Base-by-base conservation (phyloP, 1,140 invertebrate genomes). In the Drosophila takahashii region DNA sequence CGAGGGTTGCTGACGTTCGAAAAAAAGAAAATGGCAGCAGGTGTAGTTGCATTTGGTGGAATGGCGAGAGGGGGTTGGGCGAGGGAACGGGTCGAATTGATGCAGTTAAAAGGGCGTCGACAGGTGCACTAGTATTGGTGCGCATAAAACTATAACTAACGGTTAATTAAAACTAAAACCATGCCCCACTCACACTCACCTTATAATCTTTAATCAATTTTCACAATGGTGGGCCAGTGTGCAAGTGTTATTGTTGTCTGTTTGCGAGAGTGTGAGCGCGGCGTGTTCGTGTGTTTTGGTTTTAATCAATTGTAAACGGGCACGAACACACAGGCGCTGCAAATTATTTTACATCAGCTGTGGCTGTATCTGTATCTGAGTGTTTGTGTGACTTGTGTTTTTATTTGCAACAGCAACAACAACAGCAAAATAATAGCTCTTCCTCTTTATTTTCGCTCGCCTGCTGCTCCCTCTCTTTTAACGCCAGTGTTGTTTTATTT, bases 291-390 rank as follows among this genome's bases (percentile, higher is more conserved):
- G 81, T 87, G 84, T 87, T 87, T 87, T 89, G 84, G 70, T 89
- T 89, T 87, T 83, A 87, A 89, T 87, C 84, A 89, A 89, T 87
- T 89, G 76, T 83, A 79, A 89, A 89, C 76, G 75, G 70, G 56
- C 70, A 86, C 81, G 42, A 87, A 65, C 79, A 87, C 79, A 89
- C 79, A 73, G 76, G 58, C 78, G 56, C 58, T 77, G 79, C 75
- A 89, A 83, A 89, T 83, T 75, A 83, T 83, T 85, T 84, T 75
- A 79, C 84, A 86, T 89, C 83, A 86, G 84, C 84, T 86, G 81
- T 81, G 74, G 16, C 59, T 70, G 37, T 76, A 39, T 77, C 37
- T 77, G 37, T 71, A 47, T 73, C 47, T 76, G 52, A 9, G n/a
- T 72, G 45, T 61, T 36, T 77, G 9, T 64, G 44, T 81, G 27